Base-by-base conservation (phyloP, 2,888 invertebrate species). In the Calameuta idolon region DNA sequence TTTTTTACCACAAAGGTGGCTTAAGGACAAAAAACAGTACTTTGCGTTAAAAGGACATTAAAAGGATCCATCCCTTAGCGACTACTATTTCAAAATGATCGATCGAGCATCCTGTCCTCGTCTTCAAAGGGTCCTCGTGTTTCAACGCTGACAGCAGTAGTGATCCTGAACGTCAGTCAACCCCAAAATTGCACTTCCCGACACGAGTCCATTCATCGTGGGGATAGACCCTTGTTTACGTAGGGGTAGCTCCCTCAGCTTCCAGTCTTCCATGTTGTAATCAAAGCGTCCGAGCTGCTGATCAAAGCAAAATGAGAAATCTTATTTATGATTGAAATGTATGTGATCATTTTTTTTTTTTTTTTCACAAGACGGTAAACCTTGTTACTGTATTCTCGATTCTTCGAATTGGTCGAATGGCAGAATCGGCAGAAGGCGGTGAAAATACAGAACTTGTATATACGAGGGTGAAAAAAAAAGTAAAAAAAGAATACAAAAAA, bases 221-320 rank as follows among this genome's bases (percentile, higher is more conserved):
- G 76, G 73, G 76, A 73, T 37, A 69, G 33, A 69, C 30, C 73
- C 78, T 78, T 78, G 77, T 80, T 79, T 79, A 80, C 77, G 69
- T 69, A n/a, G 75, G 69, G 69, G 3, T 75, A 40, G 69, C 69
- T 75, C 73, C 34, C 40, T 69, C 37, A 30, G 40, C 55, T 69
- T 55, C 74, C 73, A 68, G 69, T 75, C 75, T 68, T 69, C 80
- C 31, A 73, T 74, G 34, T 79, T 74, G 74, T 23, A 55, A 55
- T 55, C 55, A 55, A 55, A 55, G 23, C 23, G 23, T 23, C 55
- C 55, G 23, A 55, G 9, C 55, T 15, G 9, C 55, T 55, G 55
- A 55, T 55, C 23, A 55, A 55, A 55, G 55, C 55, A 55, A 55
- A 23, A 15, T 5, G 55, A 23, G 15, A 55, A 55, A 55, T 23